These are phyloP conservation scores for Bombyx mandarina DNA, from an alignment of 1,140 invertebrate species.

Conservation along the genomic window DNA sequence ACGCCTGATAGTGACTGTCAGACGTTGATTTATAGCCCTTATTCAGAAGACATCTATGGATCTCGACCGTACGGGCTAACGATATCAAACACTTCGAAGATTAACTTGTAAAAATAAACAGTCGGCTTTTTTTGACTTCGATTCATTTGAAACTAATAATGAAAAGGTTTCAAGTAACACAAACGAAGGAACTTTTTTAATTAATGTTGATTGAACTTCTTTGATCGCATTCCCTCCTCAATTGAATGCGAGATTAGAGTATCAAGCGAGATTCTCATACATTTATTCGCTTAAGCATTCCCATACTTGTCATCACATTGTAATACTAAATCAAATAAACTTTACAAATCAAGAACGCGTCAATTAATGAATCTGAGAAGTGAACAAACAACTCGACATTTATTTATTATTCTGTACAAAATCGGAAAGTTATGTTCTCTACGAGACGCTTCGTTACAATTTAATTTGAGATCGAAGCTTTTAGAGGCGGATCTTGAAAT, in stretches of 20 bases:
- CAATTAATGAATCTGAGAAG: background rate
- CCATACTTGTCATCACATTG: too few species aligned
- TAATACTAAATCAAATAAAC: too few species aligned
- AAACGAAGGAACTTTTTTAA: background rate
- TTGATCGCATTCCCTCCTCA: too few species aligned
- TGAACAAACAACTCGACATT: conserved; percentile 3
- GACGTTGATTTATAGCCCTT: conserved; percentile 21
- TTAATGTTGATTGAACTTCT: background rate
- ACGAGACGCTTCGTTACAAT: conserved; percentile 3
- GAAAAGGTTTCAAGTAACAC: background rate
- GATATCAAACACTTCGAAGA: conserved; percentile 2
- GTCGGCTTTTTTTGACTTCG: too few species aligned
- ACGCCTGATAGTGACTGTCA: conserved; percentile 18
- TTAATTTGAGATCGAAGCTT: conserved; percentile 11
- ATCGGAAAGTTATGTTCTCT: conserved; percentile 1
- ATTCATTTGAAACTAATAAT: too few species aligned
- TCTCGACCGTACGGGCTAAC: conserved; percentile 12
- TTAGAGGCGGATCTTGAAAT: conserved; percentile 8
- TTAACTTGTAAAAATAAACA: too few species aligned
- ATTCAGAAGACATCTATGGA: conserved; percentile 15
- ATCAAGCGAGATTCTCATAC: too few species aligned
- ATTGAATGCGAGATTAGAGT: too few species aligned
- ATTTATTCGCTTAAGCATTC: too few species aligned
- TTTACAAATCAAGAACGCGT: background rate
- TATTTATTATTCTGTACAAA: background rate